Evolutionary conservation across 2,113 vertebrate genomes (phyloP).

Genomic region (Saccopteryx leptura): DNA sequence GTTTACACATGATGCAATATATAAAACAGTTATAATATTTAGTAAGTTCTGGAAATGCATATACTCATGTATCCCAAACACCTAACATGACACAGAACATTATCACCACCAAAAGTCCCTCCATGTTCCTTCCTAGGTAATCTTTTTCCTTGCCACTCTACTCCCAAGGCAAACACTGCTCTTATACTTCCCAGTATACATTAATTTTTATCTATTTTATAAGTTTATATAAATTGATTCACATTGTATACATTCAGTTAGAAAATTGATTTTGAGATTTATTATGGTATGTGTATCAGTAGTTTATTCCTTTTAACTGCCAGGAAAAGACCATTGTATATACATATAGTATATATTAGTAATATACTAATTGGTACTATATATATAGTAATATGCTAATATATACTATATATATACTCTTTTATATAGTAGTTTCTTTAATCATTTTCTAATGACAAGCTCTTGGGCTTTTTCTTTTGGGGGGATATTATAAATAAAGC

Average conservation of each 20-base stretch:
- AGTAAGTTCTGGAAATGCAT: not conserved
- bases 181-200: not conserved
- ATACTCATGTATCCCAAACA: not conserved
- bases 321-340: not conserved
- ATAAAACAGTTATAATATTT: not conserved
- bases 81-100: not conserved
- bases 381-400: no score
- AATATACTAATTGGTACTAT: no score
- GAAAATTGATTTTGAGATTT: not conserved
- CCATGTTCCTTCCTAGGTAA: not conserved
- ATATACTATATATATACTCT: no score
- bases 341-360: not conserved
- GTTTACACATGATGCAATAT: not conserved
- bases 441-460: not conserved
- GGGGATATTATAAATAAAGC: not conserved
- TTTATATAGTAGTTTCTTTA: not conserved
- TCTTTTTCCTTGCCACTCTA: not conserved
- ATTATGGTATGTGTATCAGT: not conserved
- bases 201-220: conserved; percentile 35
- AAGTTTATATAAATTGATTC: not conserved
- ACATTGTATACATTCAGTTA: not conserved
- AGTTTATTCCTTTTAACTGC: not conserved
- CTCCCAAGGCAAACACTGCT: not conserved
- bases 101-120: not conserved
- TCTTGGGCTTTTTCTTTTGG: not conserved